Evolutionary conservation across 2,797 vertebrate species (phyloP).

Genomic region (Pogonophryne albipinna): DNA sequence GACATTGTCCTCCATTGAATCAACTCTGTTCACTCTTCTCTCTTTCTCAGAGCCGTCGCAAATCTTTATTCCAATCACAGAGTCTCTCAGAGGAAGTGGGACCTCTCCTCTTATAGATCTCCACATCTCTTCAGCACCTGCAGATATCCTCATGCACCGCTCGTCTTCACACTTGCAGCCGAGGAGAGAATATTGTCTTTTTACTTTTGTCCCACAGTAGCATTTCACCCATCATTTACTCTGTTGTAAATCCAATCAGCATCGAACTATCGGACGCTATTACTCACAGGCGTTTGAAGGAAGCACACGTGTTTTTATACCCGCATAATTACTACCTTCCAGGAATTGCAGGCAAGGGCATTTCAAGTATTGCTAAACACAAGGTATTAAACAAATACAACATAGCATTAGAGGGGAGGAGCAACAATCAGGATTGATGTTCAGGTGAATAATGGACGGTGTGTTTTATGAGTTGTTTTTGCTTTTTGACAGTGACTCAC

Average conservation of each 20-base stretch:
- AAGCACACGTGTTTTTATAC: constrained; percentile 32
- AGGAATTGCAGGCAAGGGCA: constrained; percentile 35
- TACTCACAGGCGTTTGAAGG: constrained; percentile 56
- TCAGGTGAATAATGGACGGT: constrained; percentile 55
- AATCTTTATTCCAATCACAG: constrained; percentile 58
- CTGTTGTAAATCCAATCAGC: too few relatives aligned
- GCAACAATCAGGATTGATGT: too few relatives aligned
- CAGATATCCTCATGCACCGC: constrained; percentile 51
- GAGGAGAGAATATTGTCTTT: constrained; percentile 71
- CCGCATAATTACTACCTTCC: constrained; percentile 64
- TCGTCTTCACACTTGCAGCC: constrained; percentile 56
- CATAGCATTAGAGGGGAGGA: constrained; percentile 51
- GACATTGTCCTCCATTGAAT: constrained; percentile 69
- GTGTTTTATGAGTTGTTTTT: constrained; percentile 60
- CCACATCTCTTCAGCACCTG: constrained; percentile 56
- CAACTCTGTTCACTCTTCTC: constrained; percentile 20
- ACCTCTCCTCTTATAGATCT: constrained; percentile 78
- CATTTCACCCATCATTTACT: constrained; percentile 73
- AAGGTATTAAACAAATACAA: constrained; percentile 53
- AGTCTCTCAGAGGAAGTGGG: constrained; percentile 37
- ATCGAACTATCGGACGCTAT: constrained; percentile 52
- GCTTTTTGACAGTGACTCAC: constrained; percentile 47
- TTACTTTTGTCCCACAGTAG: constrained; percentile 56
- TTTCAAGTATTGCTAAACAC: constrained; percentile 57
- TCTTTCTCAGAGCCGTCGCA: constrained; percentile 25